A percentile compares a stretch with the other conserved stretches of the same genome.
Evolutionary conservation across 2,888 invertebrate species (phyloP).

Genomic region (Andrena haemorrhoa): DNA sequence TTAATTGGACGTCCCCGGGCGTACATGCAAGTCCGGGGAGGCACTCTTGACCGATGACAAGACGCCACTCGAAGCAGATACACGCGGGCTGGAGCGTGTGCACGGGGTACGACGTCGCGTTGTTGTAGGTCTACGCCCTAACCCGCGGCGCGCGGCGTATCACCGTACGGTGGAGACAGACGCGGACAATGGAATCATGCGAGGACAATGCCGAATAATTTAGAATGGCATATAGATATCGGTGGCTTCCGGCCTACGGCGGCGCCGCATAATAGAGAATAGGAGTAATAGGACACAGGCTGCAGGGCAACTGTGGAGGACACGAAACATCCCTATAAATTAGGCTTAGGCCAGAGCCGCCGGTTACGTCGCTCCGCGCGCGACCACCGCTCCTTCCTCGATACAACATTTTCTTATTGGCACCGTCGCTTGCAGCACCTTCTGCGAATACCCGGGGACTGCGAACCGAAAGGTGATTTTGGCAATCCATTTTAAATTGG

Average conservation of each 20-base stretch:
- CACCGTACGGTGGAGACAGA: conserved; percentile 83
- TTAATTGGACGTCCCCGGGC: conserved; percentile 37
- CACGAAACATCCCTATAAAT: conserved; percentile 84
- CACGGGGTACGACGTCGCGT: conserved; percentile 45
- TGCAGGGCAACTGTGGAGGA: conserved; percentile 82
- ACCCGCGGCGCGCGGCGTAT: conserved; percentile 78
- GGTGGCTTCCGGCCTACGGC: conserved; percentile 79
- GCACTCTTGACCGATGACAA: conserved; percentile 69
- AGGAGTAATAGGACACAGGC: conserved; percentile 84
- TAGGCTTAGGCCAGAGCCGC: conserved; percentile 69
- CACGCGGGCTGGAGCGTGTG: conserved; percentile 54
- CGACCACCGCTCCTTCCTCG: conserved; percentile 18
- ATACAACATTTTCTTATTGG: conserved; percentile 25
- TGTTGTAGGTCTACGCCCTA: conserved; percentile 79
- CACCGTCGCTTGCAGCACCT: not conserved
- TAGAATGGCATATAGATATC: conserved; percentile 84
- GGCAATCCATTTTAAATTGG: too few species aligned
- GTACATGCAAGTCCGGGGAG: conserved; percentile 40
- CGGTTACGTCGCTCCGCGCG: not conserved
- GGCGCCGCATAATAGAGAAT: conserved; percentile 82
- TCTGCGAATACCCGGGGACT: not conserved
- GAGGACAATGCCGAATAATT: conserved; percentile 84
- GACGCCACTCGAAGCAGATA: conserved; percentile 70
- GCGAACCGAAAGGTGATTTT: too few species aligned
- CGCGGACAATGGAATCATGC: conserved; percentile 83